Evolutionary conservation across 2,797 vertebrate species (phyloP), one percentile per base, ranked within the genome.

Genomic region (Xenops minutus): DNA sequence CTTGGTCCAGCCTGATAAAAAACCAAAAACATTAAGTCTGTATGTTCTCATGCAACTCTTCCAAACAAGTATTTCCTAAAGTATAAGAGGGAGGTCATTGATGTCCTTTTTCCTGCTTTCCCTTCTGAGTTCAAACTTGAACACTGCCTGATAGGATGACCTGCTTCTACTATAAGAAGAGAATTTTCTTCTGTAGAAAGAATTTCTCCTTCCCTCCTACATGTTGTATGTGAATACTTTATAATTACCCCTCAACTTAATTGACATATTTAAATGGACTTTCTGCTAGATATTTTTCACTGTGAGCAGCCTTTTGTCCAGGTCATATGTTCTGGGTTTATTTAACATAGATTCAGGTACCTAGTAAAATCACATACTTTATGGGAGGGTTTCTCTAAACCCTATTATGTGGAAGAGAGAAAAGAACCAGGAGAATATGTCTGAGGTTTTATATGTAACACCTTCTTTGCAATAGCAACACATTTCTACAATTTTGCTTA

Each of bases 41-140:
- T 85, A 44, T 41, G 23, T 95, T 92, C 92, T 95, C 89, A 94
- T 90, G 58, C 69, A 88, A 89, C 20, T 37, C 82, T 92, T 95
- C 72, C 83, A 95, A 96, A 90, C 85, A 95, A 94, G 36, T 55
- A 75, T 94, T 95, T 97, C 93, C 89, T 92, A 81, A 85, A 89
- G 27, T 61, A 43, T 91, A 74, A 89, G 55, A 62, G 12, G 63
- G 74, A 94, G 80, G 74, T 92, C 39, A 92, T 20, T 79, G 58
- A n/a, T 88, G 75, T 16, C 66, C n/a, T 93, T 89, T 94, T 88
- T 95, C 61, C 61, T 85, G 63, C 49, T 80, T 87, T 92, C 4
- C 12, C 10, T 83, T 92, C 79, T 77, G 37, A 83, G 24, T 72
- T 91, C 30, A 85, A 52, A 34, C 26, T 66, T 64, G 39, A 63